Base-by-base conservation (phyloP, 2,113 vertebrate genomes). In the Hippocampus mohnikei region DNA sequence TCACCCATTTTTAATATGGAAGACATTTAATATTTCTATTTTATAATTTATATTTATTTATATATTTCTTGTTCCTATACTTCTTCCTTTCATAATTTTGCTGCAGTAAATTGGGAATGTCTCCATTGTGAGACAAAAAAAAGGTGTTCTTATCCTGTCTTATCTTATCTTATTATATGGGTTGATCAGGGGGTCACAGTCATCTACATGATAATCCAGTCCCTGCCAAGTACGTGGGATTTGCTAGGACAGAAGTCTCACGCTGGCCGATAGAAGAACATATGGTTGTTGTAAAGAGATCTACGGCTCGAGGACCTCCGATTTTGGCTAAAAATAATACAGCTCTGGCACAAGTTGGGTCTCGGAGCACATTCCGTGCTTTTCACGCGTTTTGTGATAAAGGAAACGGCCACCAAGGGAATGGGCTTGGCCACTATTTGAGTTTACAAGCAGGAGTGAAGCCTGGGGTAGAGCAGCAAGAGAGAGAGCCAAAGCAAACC, bases 401-500 rank as follows among this genome's bases (percentile, higher is more conserved):
- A 86, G 79, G 69, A 88, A 84, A 83, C 40, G 74, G 74, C 75
- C 75, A 70, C 76, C 79, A 18, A 73, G 85, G 85, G 85, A 87
- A 75, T 64, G 76, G 80, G 84, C 71, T 81, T 66, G 75, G 80
- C 73, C 77, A 73, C 76, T 81, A 82, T 87, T 85, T 85, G 80
- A 74, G 83, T 90, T 87, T 82, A 85, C 82, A 86, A 87, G 83
- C 83, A 74, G 67, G 79, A 88, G 83, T 76, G 79, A 85, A 85
- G 85, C 85, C 84, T 13, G 69, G 75, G 78, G 85, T 78, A 80
- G 74, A 73, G 73, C 40, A 76, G 76, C 66, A 63, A 68, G 81
- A 80, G 80, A 80, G 73, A 81, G 74, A 85, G 58, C 27, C 75
- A 81, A 83, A 87, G 79, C 78, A 84, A 90, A 86, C 81, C 87